phyloP scores from a whole-genome alignment of 1,140 invertebrate genomes.

The Chironomus tepperi region DNA sequence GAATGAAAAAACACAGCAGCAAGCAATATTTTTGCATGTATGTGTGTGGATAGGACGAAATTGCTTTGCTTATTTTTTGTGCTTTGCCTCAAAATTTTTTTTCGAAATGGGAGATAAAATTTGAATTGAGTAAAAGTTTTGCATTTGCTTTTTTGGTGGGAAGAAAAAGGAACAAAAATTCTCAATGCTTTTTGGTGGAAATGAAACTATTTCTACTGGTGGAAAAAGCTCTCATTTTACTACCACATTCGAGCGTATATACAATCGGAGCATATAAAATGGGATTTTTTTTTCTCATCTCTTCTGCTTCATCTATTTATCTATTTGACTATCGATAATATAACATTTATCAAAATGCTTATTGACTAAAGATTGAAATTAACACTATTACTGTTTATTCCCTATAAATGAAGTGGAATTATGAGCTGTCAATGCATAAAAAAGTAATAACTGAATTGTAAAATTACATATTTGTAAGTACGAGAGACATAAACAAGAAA shows the following conservation, averaged over 20 bases:
- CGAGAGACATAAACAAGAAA: no score
- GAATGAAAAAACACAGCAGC: not conserved
- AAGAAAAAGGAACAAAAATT: slow-evolving; percentile 33
- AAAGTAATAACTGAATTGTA: no score
- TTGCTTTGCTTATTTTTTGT: not conserved
- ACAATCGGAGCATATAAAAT: no score
- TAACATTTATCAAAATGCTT: no score
- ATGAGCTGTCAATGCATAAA: no score
- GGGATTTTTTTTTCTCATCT: no score
- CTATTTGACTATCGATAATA: no score
- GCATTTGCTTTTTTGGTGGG: slow-evolving; percentile 31
- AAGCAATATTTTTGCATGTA: not conserved
- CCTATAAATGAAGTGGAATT: no score
- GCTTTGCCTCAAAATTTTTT: not conserved
- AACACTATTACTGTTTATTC: no score
- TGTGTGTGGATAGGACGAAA: not conserved
- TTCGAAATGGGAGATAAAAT: slow-evolving; percentile 24
- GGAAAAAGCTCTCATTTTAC: not conserved
- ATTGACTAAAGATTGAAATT: no score
- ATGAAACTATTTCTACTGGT: not conserved
- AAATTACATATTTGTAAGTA: no score
- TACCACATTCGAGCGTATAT: not conserved
- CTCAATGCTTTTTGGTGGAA: slow-evolving; percentile 31
- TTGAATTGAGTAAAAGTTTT: not conserved
- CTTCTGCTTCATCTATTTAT: no score